phyloP scores from a whole-genome alignment of 2,888 invertebrate genomes.

The Platycheirus rosarum region DNA sequence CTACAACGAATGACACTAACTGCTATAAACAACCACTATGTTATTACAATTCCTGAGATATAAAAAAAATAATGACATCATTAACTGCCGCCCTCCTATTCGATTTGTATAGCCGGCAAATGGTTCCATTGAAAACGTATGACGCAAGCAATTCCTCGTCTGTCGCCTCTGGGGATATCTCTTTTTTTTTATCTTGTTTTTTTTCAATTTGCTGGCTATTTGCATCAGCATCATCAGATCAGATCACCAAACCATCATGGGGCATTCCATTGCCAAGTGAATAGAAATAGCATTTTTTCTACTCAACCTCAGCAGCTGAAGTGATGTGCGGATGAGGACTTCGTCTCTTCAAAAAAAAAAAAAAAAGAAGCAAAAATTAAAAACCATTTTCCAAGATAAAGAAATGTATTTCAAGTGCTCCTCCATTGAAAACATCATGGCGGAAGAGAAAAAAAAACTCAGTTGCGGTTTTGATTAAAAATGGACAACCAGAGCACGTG shows the following conservation, averaged over 20 bases:
- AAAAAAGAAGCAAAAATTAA: neutral
- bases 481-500: conserved; percentile 46
- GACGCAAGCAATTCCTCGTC: conserved; percentile 62
- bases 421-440: conserved; percentile 44
- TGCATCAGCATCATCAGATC: conserved; percentile 24
- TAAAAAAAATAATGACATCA: conserved; percentile 68
- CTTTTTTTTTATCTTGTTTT: conserved; percentile 24
- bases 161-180: conserved; percentile 57
- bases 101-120: conserved; percentile 19
- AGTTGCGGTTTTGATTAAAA: conserved; percentile 32
- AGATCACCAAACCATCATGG: conserved; percentile 10
- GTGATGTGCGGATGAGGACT: neutral
- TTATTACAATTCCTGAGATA: conserved; percentile 44
- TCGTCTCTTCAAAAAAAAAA: conserved; percentile 11
- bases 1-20: conserved; percentile 41
- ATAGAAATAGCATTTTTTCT: conserved; percentile 35
- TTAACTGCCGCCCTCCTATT: conserved; percentile 43
- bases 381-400: neutral
- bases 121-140: conserved; percentile 40
- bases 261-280: conserved; percentile 30
- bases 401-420: conserved; percentile 45
- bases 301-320: too few species aligned
- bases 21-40: conserved; percentile 24
- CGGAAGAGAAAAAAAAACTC: conserved; percentile 16
- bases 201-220: conserved; percentile 29